Percentiles rank a stretch among this genome's conserved stretches.
Conservation (phyloP, 2,888 invertebrate genomes). For the Erpobdella octoculata region DNA sequence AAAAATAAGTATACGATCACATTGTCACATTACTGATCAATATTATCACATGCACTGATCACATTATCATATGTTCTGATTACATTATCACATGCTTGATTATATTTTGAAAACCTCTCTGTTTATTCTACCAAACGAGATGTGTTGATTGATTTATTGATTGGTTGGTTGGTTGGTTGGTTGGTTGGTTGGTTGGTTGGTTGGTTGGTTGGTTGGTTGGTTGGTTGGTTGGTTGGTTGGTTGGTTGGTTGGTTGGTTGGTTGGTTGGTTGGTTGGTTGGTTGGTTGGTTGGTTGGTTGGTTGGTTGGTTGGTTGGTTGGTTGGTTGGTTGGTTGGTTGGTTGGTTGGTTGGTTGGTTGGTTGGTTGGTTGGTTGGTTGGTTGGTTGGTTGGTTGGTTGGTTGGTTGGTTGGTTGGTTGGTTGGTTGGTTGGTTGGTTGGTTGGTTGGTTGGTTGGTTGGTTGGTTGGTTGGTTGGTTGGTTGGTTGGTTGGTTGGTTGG, state of each 20-base stretch:
- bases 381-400: neutral
- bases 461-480: neutral
- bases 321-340: neutral
- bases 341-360: neutral
- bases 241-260: neutral
- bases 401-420: neutral
- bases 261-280: neutral
- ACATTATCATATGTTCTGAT: too few relatives aligned
- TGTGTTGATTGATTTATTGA: neutral
- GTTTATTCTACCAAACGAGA: too few relatives aligned
- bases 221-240: constrained; percentile 1
- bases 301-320: neutral
- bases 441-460: neutral
- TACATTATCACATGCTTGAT: too few relatives aligned
- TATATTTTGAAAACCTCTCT: too few relatives aligned
- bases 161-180: too few relatives aligned
- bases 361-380: neutral
- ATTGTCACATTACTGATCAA: too few relatives aligned
- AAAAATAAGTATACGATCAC: too few relatives aligned
- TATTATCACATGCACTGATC: too few relatives aligned
- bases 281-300: neutral
- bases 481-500: neutral
- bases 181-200: neutral
- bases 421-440: neutral
- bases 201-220: neutral